These are phyloP conservation scores for Oikopleura albicans DNA, from an alignment of 23 tunicate species.

Conservation along the genomic window DNA sequence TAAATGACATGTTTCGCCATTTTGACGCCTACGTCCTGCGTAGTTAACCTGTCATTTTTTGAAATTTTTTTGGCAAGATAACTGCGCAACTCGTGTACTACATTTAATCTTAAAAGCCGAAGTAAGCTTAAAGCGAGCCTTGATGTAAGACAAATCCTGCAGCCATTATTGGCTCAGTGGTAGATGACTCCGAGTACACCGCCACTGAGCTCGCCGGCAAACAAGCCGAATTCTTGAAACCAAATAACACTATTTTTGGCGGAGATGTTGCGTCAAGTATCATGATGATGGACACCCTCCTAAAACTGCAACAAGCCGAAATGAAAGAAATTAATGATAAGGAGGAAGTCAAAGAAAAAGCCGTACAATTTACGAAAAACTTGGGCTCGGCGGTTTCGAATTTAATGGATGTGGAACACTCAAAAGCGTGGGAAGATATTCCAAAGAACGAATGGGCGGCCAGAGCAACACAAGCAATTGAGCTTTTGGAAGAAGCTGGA, in stretches of 20 bases:
- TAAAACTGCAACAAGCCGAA: neutral
- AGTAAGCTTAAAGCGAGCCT: no score
- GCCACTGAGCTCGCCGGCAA: neutral
- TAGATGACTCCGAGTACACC: neutral
- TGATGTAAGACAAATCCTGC: constrained; percentile 10
- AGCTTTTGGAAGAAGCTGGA: neutral
- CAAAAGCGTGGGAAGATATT: constrained; percentile 5
- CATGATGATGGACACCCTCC: neutral
- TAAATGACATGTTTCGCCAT: no score
- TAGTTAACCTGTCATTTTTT: no score
- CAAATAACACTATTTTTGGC: neutral
- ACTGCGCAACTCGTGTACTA: no score
- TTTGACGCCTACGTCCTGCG: no score
- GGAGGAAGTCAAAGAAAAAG: neutral
- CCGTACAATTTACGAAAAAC: neutral
- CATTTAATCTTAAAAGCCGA: no score
- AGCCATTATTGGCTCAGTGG: neutral
- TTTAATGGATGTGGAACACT: constrained; percentile 3
- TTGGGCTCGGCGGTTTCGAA: neutral
- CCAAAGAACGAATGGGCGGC: neutral
- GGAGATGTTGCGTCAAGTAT: neutral
- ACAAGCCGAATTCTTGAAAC: constrained; percentile 1
- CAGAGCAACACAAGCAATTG: constrained; percentile 8
- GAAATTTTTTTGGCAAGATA: no score
- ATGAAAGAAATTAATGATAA: neutral